Evolutionary conservation across 2,113 vertebrate species (phyloP).

Genomic region (Alces alces): DNA sequence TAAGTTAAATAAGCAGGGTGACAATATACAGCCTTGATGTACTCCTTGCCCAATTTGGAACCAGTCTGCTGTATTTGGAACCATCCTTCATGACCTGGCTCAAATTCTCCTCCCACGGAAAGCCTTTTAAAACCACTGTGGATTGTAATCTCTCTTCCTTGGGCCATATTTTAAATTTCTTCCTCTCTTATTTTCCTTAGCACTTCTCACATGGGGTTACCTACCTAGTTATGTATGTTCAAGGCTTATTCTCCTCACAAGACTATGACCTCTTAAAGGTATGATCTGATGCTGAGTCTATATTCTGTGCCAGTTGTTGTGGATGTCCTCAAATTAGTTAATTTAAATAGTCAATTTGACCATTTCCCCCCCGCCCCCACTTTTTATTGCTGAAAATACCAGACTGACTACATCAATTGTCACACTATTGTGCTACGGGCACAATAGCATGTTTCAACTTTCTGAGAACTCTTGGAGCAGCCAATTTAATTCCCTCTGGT

Average conservation of each 20-base stretch:
- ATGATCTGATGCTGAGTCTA: not conserved
- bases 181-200: not conserved
- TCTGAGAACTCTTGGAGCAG: not conserved
- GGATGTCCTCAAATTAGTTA: not conserved
- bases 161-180: not conserved
- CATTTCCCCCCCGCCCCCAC: accelerated
- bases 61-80: not conserved
- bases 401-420: not conserved
- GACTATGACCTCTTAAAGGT: not conserved
- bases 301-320: not conserved
- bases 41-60: not conserved
- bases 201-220: not conserved
- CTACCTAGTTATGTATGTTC: not conserved
- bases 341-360: not conserved
- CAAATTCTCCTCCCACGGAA: not conserved
- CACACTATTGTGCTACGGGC: not conserved
- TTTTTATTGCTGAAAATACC: not conserved
- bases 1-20: not conserved
- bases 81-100: not conserved
- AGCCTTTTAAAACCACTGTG: not conserved
- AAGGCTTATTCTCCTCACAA: not conserved
- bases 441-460: not conserved
- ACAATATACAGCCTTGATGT: accelerated
- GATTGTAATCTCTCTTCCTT: not conserved
- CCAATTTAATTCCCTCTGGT: constrained; percentile 12